Conservation (phyloP, 2,888 invertebrate genomes). For the Cactoblastis cactorum region DNA sequence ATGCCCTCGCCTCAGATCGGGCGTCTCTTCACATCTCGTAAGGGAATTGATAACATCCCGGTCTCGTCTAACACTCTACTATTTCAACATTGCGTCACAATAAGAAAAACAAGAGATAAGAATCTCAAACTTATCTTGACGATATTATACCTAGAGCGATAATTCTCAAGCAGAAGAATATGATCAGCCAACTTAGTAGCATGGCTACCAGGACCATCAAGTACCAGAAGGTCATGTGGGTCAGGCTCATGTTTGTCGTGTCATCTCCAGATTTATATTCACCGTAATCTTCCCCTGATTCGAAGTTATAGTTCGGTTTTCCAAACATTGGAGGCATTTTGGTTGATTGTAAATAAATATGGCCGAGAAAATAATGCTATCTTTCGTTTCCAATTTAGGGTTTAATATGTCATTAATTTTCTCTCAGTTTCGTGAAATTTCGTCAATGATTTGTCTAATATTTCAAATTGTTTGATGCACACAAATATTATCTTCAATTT, state of each 20-base stretch:
- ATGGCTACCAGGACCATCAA: constrained; percentile 50
- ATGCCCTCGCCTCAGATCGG: no score
- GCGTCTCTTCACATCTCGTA: no score
- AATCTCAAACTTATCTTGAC: background rate
- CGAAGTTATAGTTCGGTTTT: constrained; percentile 40
- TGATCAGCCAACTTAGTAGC: constrained; percentile 55
- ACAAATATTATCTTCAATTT: no score
- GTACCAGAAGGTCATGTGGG: constrained; percentile 62
- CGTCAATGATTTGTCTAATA: no score
- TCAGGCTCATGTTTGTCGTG: constrained; percentile 29
- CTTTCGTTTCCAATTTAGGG: background rate
- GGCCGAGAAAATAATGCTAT: no score
- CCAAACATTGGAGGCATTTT: constrained; percentile 59
- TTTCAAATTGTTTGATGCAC: no score
- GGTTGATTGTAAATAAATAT: background rate
- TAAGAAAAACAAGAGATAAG: background rate
- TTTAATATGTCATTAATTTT: no score
- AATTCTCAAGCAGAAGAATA: constrained; percentile 58
- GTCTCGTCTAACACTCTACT: no score
- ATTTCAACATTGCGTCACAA: no score
- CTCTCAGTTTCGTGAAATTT: no score
- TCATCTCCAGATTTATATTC: constrained; percentile 25
- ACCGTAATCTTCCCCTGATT: constrained; percentile 22
- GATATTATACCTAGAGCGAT: constrained; percentile 30
- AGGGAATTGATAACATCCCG: no score